Conservation (phyloP, 2,113 vertebrate species). For the Trogon surrucura region DNA sequence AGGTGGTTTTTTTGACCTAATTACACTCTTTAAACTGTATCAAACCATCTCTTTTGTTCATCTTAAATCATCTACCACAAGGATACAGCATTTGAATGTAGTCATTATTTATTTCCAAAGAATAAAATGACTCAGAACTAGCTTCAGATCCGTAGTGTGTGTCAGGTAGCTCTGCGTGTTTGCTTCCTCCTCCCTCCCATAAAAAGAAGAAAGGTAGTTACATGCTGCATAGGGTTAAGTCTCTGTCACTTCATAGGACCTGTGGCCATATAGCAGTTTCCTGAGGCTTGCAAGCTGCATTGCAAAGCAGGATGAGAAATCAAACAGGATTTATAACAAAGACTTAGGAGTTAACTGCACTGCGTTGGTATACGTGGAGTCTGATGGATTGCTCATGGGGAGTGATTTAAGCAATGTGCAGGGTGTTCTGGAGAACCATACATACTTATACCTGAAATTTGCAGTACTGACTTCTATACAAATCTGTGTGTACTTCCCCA, state of each 20-base stretch:
- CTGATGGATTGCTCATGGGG: background rate
- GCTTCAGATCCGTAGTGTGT: background rate
- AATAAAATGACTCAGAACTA: background rate
- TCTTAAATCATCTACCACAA: background rate
- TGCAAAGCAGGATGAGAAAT: background rate
- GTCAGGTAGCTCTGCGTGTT: background rate
- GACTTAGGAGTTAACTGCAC: background rate
- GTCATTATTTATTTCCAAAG: background rate
- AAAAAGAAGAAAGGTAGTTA: background rate
- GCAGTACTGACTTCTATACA: background rate
- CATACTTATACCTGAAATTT: background rate
- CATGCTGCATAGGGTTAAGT: background rate
- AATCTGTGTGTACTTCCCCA: background rate
- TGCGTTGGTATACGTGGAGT: accelerated
- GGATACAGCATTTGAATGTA: background rate
- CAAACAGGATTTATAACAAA: background rate
- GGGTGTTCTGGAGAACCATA: background rate
- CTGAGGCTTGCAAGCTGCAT: background rate
- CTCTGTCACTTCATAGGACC: background rate
- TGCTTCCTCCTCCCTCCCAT: background rate
- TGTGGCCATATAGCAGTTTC: accelerated
- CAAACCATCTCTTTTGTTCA: background rate
- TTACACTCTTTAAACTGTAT: background rate
- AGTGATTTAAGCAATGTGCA: background rate
- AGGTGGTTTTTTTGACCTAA: background rate